A percentile compares a stretch with the other conserved stretches of the same genome.
Conservation (phyloP, 2,888 invertebrate species). For the Cactoblastis cactorum region DNA sequence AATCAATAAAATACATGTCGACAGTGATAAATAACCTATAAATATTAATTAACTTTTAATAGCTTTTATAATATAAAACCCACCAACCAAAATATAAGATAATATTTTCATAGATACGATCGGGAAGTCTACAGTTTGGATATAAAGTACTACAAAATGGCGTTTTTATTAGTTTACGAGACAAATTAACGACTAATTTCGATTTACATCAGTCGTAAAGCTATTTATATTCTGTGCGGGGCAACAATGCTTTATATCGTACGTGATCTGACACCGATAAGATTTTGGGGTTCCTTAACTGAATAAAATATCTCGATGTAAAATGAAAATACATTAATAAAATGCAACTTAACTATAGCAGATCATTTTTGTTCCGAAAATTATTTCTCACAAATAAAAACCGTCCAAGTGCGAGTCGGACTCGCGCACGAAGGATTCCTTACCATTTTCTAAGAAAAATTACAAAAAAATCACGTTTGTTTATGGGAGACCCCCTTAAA, state of each 20-base stretch:
- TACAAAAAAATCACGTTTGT: too few species aligned
- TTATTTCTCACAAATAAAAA: too few species aligned
- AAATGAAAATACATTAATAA: too few species aligned
- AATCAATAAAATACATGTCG: too few species aligned
- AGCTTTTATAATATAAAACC: neutral
- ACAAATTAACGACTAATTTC: conserved; percentile 19
- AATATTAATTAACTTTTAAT: neutral
- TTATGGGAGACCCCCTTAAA: too few species aligned
- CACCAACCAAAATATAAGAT: neutral
- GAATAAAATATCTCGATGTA: too few species aligned
- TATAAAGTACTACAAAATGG: conserved; percentile 13
- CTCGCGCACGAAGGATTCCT: too few species aligned
- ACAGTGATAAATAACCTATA: neutral
- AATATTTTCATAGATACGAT: conserved; percentile 10
- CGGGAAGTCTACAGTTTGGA: conserved; percentile 5
- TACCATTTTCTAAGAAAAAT: too few species aligned
- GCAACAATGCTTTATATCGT: neutral
- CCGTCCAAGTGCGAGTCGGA: too few species aligned
- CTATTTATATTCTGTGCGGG: conserved; percentile 19
- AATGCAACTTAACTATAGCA: too few species aligned
- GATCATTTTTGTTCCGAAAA: too few species aligned
- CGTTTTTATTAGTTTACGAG: conserved; percentile 12
- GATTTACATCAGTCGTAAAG: conserved; percentile 25
- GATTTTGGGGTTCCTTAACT: neutral
- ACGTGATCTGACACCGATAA: conserved; percentile 9